Percentiles rank a stretch among this genome's conserved stretches.
Conservation (phyloP, 1,140 invertebrate genomes). For the Orius insidiosus region DNA sequence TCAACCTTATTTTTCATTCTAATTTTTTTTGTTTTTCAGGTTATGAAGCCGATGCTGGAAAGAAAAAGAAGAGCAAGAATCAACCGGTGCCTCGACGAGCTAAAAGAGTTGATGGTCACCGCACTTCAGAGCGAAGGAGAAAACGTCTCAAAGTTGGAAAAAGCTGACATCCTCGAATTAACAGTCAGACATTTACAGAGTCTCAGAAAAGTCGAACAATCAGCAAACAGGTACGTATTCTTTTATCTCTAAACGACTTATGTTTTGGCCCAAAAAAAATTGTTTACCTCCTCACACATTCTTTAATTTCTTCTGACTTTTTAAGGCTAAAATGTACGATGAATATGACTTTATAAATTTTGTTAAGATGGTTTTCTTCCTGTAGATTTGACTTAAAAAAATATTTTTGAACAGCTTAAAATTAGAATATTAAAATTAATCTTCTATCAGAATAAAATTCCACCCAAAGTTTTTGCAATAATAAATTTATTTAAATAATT, state of each 20-base stretch:
- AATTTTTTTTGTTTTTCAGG: conserved; percentile 21
- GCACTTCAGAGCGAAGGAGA: conserved; percentile 31
- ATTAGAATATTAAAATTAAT: no score
- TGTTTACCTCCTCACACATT: no score
- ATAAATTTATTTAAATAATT: no score
- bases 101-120: conserved; percentile 39
- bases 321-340: no score
- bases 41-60: conserved; percentile 45
- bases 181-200: conserved; percentile 41
- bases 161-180: conserved; percentile 52
- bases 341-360: no score
- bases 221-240: neutral
- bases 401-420: no score
- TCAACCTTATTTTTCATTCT: conserved; percentile 11
- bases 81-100: conserved; percentile 40
- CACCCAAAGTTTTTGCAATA: no score
- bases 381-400: no score
- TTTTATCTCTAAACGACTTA: neutral
- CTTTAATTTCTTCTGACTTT: no score
- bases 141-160: conserved; percentile 45
- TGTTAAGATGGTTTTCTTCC: no score
- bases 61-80: conserved; percentile 41
- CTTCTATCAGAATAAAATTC: no score
- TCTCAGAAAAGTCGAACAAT: conserved; percentile 22
- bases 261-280: no score